Evolutionary conservation across 2,888 invertebrate genomes (phyloP).

Genomic region (Drosophila prostipennis): DNA sequence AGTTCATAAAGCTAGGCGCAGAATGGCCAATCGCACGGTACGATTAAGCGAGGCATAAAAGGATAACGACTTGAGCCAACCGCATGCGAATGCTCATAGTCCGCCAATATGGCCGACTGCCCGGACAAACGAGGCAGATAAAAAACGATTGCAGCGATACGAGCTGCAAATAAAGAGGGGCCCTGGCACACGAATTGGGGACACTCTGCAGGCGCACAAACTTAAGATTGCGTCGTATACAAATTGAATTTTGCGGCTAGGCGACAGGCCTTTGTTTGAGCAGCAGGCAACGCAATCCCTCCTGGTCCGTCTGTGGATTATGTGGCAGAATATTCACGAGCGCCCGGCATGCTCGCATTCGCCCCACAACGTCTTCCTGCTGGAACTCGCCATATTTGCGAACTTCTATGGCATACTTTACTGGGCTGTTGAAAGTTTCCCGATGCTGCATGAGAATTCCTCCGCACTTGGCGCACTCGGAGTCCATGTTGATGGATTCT

Average conservation of each 20-base stretch:
- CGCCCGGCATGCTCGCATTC: slow-evolving; percentile 61
- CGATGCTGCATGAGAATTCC: slow-evolving; percentile 51
- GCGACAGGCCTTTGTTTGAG: slow-evolving; percentile 51
- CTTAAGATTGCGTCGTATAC: slow-evolving; percentile 38
- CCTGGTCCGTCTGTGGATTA: slow-evolving; percentile 52
- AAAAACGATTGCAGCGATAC: slow-evolving; percentile 59
- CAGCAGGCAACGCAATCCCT: neutral
- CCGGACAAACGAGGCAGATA: slow-evolving; percentile 54
- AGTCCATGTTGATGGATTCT: slow-evolving; percentile 32
- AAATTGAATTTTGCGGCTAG: slow-evolving; percentile 69
- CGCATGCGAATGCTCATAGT: slow-evolving; percentile 47
- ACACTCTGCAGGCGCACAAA: slow-evolving; percentile 23
- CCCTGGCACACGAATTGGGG: slow-evolving; percentile 11
- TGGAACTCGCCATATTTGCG: slow-evolving; percentile 46
- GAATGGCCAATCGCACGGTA: slow-evolving; percentile 51
- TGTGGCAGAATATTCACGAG: slow-evolving; percentile 66
- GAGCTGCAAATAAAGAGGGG: slow-evolving; percentile 33
- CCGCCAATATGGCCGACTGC: slow-evolving; percentile 25
- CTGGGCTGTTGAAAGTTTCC: slow-evolving; percentile 16
- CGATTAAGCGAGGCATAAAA: slow-evolving; percentile 61
- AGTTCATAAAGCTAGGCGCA: slow-evolving; percentile 57
- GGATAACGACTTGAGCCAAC: slow-evolving; percentile 56
- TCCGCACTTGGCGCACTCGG: slow-evolving; percentile 22
- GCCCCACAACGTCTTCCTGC: slow-evolving; percentile 54
- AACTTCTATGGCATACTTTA: slow-evolving; percentile 57